Evolutionary conservation across 2,113 vertebrate species (phyloP), one percentile per base, ranked within the genome.

Genomic region (Gobius niger): DNA sequence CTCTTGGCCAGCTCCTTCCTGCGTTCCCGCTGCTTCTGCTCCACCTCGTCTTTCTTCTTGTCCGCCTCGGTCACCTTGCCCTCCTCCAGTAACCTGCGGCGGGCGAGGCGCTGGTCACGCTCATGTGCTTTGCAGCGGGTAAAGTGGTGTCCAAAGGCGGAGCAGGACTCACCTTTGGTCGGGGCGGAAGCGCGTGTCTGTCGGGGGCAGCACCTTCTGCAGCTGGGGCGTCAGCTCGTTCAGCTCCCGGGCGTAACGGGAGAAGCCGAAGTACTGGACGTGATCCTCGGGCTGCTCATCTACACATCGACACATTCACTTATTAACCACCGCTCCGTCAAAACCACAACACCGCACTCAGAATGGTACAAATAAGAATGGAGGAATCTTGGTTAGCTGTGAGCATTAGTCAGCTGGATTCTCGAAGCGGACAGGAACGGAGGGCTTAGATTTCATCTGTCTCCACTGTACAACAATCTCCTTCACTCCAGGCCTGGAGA

Each of bases 1-100:
- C 77, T 94, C 71, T 97, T 96, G 40, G 92, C 90, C 94, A 98
- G 93, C n/a, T 95, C 93, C 44, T 93, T 93, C 70, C 95, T 93
- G 54, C 94, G 85, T 51, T 95, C 93, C 7, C 96, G 88, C 83
- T 98, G 96, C 3, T 95, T 92, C 89, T 96, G 93, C 85, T 98
- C 96, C 1, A 98, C 93, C 60, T 94, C 91, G 0, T 96, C 93
- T 80, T 98, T 98, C 80, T 90, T 93, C 9, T 93, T 92, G 78
- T 96, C 96, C 0, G 95, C 94, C 0, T 95, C 95, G 0, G 91
- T 78, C 18, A 94, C 84, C 19, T 95, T 95, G 0, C 96, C 96
- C 53, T 95, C 92, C 81, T 98, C 96, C 81, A 98, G 85, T 63
- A 96, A 94, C 88, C 96, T 98, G 70, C 44, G 4, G 13, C 5